phyloP scores from a whole-genome alignment of 2,888 invertebrate species.

The Andrena fulva region DNA sequence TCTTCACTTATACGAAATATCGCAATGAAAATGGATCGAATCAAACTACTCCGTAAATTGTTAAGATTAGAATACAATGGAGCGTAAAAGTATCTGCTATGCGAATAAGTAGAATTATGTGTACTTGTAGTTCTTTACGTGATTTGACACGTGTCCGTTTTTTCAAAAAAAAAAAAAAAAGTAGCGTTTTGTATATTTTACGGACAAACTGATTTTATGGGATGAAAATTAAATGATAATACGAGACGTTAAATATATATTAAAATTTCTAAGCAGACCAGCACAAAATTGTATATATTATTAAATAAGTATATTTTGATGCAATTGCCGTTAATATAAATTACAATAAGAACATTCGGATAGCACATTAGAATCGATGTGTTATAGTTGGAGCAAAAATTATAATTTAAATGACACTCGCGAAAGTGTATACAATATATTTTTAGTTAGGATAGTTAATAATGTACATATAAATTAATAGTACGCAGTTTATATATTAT shows the following conservation, averaged over 20 bases:
- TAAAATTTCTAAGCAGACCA: slow-evolving; percentile 52
- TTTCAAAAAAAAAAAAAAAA: slow-evolving; percentile 31
- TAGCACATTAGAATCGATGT: slow-evolving; percentile 40
- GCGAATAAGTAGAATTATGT: slow-evolving; percentile 32
- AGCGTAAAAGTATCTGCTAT: slow-evolving; percentile 24
- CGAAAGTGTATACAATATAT: slow-evolving; percentile 63
- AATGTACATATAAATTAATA: slow-evolving; percentile 58
- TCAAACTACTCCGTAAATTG: slow-evolving; percentile 25
- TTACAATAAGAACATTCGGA: slow-evolving; percentile 41
- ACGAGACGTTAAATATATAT: slow-evolving; percentile 54
- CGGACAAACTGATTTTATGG: slow-evolving; percentile 48
- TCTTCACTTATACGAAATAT: slow-evolving; percentile 1
- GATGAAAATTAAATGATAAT: slow-evolving; percentile 51
- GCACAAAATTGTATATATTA: slow-evolving; percentile 68
- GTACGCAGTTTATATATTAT: slow-evolving; percentile 75
- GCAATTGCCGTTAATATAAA: slow-evolving; percentile 36
- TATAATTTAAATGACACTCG: slow-evolving; percentile 47
- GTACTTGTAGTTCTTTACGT: slow-evolving; percentile 38
- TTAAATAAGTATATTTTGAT: slow-evolving; percentile 59
- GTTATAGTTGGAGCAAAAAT: slow-evolving; percentile 37
- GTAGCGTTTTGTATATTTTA: slow-evolving; percentile 53
- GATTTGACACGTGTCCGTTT: slow-evolving; percentile 46
- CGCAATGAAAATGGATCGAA: slow-evolving; percentile 14
- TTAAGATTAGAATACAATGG: slow-evolving; percentile 28
- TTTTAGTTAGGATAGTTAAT: slow-evolving; percentile 63